Base-by-base conservation (phyloP, 2,797 vertebrate genomes). In the Gobio occitaniae region DNA sequence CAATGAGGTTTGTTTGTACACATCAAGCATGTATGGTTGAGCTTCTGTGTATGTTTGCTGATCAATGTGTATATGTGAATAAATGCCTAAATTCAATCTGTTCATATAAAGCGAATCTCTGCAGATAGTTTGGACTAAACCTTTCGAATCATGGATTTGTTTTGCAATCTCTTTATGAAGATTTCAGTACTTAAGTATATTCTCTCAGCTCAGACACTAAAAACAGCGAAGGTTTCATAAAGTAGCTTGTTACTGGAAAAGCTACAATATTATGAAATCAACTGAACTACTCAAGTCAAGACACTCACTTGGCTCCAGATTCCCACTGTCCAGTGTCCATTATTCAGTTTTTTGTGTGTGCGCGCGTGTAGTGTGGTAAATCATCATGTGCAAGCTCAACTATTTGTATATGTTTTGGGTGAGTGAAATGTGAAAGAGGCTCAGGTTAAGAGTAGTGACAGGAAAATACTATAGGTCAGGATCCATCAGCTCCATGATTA, bases 371-470 rank as follows among this genome's bases (percentile, higher is more conserved):
- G 44, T 32, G 12, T 41, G 50, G 50, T 56, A 82, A 19, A 21
- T 41, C 66, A 56, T 71, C 69, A 63, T 61, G 69, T 59, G 54
- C 48, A 82, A 82, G 41, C 13, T 61, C 41, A 72, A 63, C n/a
- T 74, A 72, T 82, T 82, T 82, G 65, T 81, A 70, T 70, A 82
- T 74, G 69, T 74, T 82, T 74, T 72, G 80, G 25, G 80, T 72
- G 69, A 82, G 69, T 13, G 52, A 44, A 70, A 81, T 71, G 52
- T 61, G 80, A 63, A 72, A 47, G n/a, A 72, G 41, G 38, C 69
- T 74, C 36, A 36, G 41, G 41, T 72, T 82, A n/a, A 82, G 80
- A 82, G 80, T 12, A 72, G 25, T 65, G 75, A 52, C 38, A 83
- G 80, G n/a, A n/a, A 56, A 69, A 54, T 65, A 78, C 61, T 74